Evolutionary conservation across 2,888 invertebrate genomes (phyloP), one percentile per base, ranked within the genome.

Genomic region (Celastrina argiolus): DNA sequence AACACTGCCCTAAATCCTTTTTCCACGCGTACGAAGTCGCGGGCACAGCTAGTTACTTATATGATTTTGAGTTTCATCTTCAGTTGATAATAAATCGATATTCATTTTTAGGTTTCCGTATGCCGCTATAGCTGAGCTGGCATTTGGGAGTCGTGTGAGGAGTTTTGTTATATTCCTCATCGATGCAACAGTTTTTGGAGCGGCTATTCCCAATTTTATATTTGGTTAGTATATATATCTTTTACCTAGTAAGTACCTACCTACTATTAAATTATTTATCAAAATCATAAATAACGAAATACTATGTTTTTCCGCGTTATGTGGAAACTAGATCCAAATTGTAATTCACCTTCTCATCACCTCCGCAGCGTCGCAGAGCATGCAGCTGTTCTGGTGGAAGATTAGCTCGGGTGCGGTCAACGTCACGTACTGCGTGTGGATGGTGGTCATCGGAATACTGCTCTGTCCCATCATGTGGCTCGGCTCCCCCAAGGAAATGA

Each of bases 401-500:
- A 91, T 96, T 71, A 93, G 94, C 0, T 91, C 92, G 3, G 92
- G 93, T 2, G 81, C 87, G 42, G 93, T 96, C 68, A 92, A 94
- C 71, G 84, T 96, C 58, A 94, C 96, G 0, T 96, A 95, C 82
- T 97, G 97, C 79, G 94, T 95, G 73, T 97, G 97, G 96, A 93
- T 97, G 80, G 81, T 97, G 26, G 84, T 97, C 18, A 91, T 97
- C 2, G 96, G 96, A 0, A 78, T 94, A 1, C 79, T 95, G 65
- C 91, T 97, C 26, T 95, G 96, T 72, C 97, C 97, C 0, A 83
- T 97, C 65, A 94, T 96, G 92, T 97, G 97, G 97, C 92, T 97
- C 6, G 97, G 97, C 63, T 97, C 97, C 70, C 97, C 97, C 0
- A 97, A 97, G 81, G 97, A 97, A 78, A 97, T 97, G 95, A 97